Base-by-base conservation (phyloP, 2,113 vertebrate species). In the Puma concolor region DNA sequence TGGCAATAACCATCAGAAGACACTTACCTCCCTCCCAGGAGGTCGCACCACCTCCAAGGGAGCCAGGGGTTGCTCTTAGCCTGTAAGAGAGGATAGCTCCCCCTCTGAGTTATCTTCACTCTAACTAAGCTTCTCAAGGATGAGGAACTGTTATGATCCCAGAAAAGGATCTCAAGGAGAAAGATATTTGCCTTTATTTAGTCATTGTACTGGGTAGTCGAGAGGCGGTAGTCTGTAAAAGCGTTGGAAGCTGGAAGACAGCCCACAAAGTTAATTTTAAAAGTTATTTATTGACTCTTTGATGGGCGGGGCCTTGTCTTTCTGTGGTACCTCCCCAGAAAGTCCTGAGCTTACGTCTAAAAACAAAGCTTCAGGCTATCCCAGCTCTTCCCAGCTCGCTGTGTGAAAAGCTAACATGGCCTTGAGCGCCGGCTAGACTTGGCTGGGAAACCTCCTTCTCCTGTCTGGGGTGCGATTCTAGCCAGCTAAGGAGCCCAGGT, bases 381-480 rank as follows among this genome's bases (percentile, higher is more conserved):
- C 33, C 25, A 64, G n/a, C 48, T 21, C 14, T 19, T 48, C 16
- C 33, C 36, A 48, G 63, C 27, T 50, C n/a, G 10, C 7, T 33
- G 21, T 6, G 63, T 29, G 31, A 4, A 57, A 25, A 63, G 11
- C 31, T 19, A 38, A 57, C 6, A 2, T 99, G 99, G 98, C 99
- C 6, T 98, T 99, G 71, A 76, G 98, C 7, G 99, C 99, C 95
- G 99, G 82, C 98, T 98, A 25, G 99, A 99, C 96, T 97, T 99
- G 84, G 99, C 99, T 0, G 99, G 99, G 7, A 96, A 99, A 48
- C 99, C 99, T 29, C 99, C 99, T 0, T 99, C 98, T 1, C 99
- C 99, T 0, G 98, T 99, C 91, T 99, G 99, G 57, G 99, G 99
- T 31, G 99, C 99, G 99, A 98, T 99, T 85, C 98, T 99, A 74